Evolutionary conservation across 92 coral and sea anemone genomes (phyloP).

Genomic region (Zoanthus gigantus): DNA sequence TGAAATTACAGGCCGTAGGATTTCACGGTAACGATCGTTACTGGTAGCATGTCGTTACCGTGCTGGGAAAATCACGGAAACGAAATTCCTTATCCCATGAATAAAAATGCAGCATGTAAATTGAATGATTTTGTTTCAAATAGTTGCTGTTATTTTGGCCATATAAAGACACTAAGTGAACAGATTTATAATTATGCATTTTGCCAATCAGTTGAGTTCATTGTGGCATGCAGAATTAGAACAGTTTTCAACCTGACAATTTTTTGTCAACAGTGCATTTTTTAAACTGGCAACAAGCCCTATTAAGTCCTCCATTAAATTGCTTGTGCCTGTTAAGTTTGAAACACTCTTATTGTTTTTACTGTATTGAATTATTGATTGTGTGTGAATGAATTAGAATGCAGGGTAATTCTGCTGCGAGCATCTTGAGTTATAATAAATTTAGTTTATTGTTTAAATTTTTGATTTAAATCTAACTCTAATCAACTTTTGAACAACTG

Average conservation of each 20-base stretch:
- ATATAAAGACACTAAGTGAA: too few species aligned
- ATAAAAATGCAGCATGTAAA: background rate
- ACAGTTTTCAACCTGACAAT: slow-evolving; percentile 5
- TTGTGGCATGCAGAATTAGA: slow-evolving; percentile 15
- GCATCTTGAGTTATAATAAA: slow-evolving; percentile 4
- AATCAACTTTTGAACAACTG: too few species aligned
- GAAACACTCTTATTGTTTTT: too few species aligned
- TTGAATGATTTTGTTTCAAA: slow-evolving; percentile 5
- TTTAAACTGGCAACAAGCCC: background rate
- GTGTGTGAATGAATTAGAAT: background rate
- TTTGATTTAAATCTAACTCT: too few species aligned
- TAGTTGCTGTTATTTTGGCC: background rate
- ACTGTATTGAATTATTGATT: background rate
- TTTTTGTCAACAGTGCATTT: background rate
- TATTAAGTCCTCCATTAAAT: background rate
- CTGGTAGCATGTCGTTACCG: too few species aligned
- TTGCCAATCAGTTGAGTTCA: slow-evolving; percentile 10
- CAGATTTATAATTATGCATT: background rate
- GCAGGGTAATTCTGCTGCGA: background rate
- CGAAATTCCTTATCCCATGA: too few species aligned
- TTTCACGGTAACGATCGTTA: too few species aligned
- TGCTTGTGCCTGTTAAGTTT: background rate
- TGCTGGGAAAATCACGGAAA: too few species aligned
- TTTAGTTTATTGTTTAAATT: background rate
- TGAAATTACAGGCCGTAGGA: too few species aligned